phyloP scores from a whole-genome alignment of 2,888 invertebrate genomes.

The Catotricha subobsoleta region DNA sequence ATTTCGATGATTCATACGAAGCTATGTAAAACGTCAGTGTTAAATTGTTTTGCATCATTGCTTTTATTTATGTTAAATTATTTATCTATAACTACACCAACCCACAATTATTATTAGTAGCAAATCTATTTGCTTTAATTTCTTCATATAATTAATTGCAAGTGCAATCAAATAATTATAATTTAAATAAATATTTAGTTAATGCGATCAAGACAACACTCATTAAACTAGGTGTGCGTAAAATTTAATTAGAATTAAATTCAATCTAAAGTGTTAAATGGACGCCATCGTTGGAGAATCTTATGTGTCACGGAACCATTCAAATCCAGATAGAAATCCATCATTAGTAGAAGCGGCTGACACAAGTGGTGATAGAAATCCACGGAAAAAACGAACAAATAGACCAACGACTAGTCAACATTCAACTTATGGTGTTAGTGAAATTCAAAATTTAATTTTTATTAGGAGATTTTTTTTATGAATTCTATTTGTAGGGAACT shows the following conservation, averaged over 20 bases:
- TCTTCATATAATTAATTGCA: not conserved
- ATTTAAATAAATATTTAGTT: no score
- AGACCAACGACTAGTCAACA: not conserved
- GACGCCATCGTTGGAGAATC: conserved; percentile 62
- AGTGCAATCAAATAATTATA: not conserved
- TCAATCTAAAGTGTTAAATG: conserved; percentile 45
- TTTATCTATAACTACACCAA: no score
- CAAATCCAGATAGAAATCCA: not conserved
- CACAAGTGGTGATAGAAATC: not conserved
- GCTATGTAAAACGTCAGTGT: no score
- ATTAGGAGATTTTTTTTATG: not conserved
- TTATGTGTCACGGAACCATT: conserved; percentile 19
- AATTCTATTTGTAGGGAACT: not conserved
- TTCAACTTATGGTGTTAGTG: conserved; percentile 2
- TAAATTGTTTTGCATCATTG: no score
- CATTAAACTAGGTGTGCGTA: not conserved
- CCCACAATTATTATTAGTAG: no score
- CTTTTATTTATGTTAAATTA: no score
- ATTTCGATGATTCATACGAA: no score
- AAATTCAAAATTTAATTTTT: no score
- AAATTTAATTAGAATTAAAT: not conserved
- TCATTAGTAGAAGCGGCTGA: not conserved
- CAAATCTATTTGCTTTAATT: no score
- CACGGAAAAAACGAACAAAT: not conserved
- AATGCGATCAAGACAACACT: not conserved